Evolutionary conservation across 1,140 invertebrate genomes (phyloP).

Genomic region (Antheraea pernyi): DNA sequence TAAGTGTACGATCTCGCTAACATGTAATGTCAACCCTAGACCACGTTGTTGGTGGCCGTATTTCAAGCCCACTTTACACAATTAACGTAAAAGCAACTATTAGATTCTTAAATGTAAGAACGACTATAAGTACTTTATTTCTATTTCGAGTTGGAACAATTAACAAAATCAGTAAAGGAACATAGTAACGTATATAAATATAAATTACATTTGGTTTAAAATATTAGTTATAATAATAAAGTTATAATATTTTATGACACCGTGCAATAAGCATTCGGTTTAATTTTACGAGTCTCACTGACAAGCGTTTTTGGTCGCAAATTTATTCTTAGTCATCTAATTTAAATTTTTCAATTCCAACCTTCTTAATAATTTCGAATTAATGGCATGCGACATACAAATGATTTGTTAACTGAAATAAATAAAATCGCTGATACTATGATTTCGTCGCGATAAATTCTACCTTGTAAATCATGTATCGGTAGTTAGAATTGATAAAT

Average conservation of each 20-base stretch:
- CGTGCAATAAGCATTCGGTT: slow-evolving; percentile 32
- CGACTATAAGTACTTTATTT: slow-evolving; percentile 3
- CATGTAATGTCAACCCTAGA: slow-evolving; percentile 24
- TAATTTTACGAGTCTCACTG: slow-evolving; percentile 44
- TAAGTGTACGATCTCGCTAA: slow-evolving; percentile 23
- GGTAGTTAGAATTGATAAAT: slow-evolving; percentile 12
- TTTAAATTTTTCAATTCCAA: too few relatives aligned
- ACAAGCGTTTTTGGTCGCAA: slow-evolving; percentile 57
- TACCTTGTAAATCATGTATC: too few relatives aligned
- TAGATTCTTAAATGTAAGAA: neutral
- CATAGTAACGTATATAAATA: neutral
- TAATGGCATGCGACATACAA: slow-evolving; percentile 1
- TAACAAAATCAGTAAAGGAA: slow-evolving; percentile 4
- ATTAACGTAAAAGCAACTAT: slow-evolving; percentile 19
- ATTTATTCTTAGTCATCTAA: slow-evolving; percentile 62
- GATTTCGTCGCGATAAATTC: neutral
- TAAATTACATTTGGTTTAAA: neutral
- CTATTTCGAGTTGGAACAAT: neutral
- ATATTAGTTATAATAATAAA: neutral
- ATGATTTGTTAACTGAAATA: neutral
- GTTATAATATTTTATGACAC: slow-evolving; percentile 30
- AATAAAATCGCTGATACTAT: neutral
- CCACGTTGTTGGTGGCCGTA: slow-evolving; percentile 18
- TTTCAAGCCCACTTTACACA: slow-evolving; percentile 18
- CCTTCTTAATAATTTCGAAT: slow-evolving; percentile 41